Evolutionary conservation across 30 jellyfish, hydroid and myxozoan genomes (phyloP).

Genomic region (Turritopsis rubra): DNA sequence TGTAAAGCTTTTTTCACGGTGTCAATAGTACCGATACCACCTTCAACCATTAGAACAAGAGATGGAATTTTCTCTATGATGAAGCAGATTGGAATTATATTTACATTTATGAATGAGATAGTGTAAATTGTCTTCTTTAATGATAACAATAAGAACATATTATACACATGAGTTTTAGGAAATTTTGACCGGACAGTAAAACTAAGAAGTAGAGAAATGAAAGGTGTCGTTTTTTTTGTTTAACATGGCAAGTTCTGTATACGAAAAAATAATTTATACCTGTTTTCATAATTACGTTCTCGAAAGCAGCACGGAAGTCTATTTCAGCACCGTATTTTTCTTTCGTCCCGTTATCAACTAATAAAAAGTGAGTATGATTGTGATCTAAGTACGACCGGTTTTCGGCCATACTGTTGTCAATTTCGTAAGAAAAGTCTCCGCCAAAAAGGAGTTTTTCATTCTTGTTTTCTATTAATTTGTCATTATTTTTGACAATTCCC

Average conservation of each 20-base stretch:
- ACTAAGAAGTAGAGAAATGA: too few species aligned
- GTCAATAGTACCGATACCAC: conserved; percentile 78
- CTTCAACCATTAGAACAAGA: conserved; percentile 72
- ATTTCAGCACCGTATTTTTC: conserved; percentile 72
- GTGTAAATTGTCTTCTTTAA: too few species aligned
- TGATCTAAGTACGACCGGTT: conserved; percentile 61
- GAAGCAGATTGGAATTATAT: too few species aligned
- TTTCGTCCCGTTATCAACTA: conserved; percentile 85
- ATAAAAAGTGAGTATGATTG: conserved; percentile 87
- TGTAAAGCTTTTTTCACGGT: conserved; percentile 73
- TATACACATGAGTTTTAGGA: too few species aligned
- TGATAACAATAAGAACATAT: too few species aligned
- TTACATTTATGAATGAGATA: too few species aligned
- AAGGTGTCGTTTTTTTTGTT: too few species aligned
- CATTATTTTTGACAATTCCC: conserved; percentile 61
- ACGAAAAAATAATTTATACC: not conserved
- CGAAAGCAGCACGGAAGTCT: not conserved
- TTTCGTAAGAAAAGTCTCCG: not conserved
- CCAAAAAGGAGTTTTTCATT: too few species aligned
- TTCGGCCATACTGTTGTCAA: not conserved
- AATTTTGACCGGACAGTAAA: too few species aligned
- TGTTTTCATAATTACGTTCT: not conserved
- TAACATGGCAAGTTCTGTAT: too few species aligned
- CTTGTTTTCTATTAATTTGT: not conserved
- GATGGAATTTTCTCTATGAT: conserved; percentile 46